Conservation (phyloP, 2,888 invertebrate species). For the Calameuta idolon region DNA sequence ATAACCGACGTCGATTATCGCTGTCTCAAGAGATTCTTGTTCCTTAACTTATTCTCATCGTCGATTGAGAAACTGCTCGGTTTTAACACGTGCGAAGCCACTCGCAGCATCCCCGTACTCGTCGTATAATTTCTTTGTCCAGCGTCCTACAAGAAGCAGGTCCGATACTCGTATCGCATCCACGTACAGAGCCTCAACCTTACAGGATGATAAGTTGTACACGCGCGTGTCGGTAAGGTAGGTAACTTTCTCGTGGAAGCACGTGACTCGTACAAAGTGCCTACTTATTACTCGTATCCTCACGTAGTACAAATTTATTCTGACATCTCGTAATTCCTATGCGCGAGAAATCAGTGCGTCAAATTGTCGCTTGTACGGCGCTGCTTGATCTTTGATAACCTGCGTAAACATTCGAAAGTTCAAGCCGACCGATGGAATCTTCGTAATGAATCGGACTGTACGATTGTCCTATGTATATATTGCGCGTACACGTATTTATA, state of each 20-base stretch:
- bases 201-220: background rate
- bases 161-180: background rate
- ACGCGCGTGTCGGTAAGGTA: background rate
- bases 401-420: conserved; percentile 31
- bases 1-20: background rate
- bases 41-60: background rate
- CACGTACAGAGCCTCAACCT: background rate
- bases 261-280: background rate
- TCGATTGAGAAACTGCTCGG: background rate
- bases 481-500: background rate
- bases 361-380: background rate
- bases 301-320: background rate
- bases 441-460: background rate
- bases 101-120: background rate
- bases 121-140: background rate
- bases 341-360: background rate
- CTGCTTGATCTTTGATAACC: conserved; percentile 29
- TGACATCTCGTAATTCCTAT: background rate
- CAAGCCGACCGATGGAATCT: conserved; percentile 7
- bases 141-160: background rate
- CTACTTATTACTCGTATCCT: background rate
- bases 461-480: background rate
- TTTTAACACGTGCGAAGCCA: background rate
- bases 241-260: background rate
- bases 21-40: background rate